Evolutionary conservation across 92 coral and sea anemone species (phyloP).

Genomic region (Parazoanthus darwini): DNA sequence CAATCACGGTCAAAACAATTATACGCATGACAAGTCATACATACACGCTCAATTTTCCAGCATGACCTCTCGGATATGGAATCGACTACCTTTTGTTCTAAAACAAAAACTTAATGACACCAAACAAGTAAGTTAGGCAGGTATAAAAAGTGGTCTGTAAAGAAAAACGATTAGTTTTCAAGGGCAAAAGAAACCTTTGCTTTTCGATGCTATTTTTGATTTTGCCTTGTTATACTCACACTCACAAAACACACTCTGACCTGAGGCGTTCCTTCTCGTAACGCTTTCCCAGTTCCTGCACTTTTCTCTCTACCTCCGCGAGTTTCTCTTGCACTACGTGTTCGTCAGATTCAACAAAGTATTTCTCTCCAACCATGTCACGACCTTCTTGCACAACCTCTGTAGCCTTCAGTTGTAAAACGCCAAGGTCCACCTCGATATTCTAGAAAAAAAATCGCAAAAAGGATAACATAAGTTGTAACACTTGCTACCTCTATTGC

Average conservation of each 20-base stretch:
- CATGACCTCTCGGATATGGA: no score
- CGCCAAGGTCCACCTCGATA: background rate
- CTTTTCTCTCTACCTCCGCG: background rate
- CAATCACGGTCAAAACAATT: no score
- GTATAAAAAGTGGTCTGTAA: no score
- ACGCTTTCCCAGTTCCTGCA: background rate
- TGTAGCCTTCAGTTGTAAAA: slow-evolving; percentile 1
- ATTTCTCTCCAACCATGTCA: background rate
- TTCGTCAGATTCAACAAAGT: slow-evolving; percentile 6
- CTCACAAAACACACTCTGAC: background rate
- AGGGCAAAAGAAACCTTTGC: no score
- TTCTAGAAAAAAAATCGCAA: background rate
- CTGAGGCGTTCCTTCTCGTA: slow-evolving; percentile 10
- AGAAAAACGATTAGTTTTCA: no score
- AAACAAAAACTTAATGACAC: no score
- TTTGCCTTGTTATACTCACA: no score
- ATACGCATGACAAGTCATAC: no score
- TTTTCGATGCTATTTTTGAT: no score
- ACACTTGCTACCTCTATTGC: background rate
- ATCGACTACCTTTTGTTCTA: no score
- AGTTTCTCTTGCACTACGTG: background rate
- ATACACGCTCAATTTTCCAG: no score
- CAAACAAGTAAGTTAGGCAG: no score
- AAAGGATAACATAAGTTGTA: background rate
- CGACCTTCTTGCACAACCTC: slow-evolving; percentile 22